These are phyloP conservation scores for Thinocorus orbignyianus DNA, from an alignment of 2,113 vertebrate genomes.

Conservation along the genomic window DNA sequence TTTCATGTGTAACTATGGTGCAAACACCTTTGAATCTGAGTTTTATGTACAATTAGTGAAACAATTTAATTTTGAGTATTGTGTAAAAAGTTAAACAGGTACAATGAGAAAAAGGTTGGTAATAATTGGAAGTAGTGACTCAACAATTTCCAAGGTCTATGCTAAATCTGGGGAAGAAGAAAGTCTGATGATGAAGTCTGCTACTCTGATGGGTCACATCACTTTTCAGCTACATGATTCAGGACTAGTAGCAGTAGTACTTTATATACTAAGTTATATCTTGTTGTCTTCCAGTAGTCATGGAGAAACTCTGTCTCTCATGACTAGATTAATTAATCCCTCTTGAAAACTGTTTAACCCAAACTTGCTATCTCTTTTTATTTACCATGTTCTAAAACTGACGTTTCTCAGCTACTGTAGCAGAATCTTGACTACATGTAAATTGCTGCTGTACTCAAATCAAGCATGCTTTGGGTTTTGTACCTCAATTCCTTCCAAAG, in stretches of 20 bases:
- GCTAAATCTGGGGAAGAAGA: not conserved
- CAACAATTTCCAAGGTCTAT: not conserved
- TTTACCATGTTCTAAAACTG: not conserved
- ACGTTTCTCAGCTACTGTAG: not conserved
- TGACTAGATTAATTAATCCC: not conserved
- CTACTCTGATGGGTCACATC: not conserved
- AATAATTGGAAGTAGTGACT: not conserved
- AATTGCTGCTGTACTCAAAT: not conserved
- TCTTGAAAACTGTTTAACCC: not conserved
- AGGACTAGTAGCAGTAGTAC: not conserved
- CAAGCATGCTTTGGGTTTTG: not conserved
- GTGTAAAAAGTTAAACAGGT: not conserved
- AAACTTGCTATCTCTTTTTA: not conserved
- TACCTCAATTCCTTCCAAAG: not conserved
- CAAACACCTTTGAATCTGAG: not conserved
- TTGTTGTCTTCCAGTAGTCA: not conserved
- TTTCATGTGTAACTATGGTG: not conserved
- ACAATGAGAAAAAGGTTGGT: not conserved
- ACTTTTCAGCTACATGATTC: not conserved
- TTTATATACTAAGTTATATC: not conserved
- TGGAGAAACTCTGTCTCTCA: not conserved
- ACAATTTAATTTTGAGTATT: not conserved
- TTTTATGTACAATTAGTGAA: not conserved
- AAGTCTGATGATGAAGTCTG: not conserved
- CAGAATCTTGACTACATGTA: not conserved